A percentile compares a stretch with the other conserved stretches of the same genome.
phyloP scores from a whole-genome alignment of 2,888 invertebrate species.

The Coenonympha glycerion region DNA sequence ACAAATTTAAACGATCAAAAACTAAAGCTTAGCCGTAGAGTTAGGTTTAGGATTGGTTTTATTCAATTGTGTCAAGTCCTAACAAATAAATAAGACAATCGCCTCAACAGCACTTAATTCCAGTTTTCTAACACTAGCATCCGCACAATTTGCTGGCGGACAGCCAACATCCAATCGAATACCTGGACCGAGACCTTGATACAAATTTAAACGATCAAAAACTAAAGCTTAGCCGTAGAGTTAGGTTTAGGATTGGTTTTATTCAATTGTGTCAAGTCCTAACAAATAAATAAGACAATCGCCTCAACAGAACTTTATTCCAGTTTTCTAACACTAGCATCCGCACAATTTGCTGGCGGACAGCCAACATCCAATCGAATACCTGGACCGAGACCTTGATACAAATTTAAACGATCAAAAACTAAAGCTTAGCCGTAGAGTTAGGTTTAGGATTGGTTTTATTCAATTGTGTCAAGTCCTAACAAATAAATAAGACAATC shows the following conservation, averaged over 20 bases:
- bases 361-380: conserved; percentile 26
- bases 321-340: conserved; percentile 4
- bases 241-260: background rate
- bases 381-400: background rate
- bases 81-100: conserved; percentile 4
- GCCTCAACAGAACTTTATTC: conserved; percentile 12
- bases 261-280: conserved; percentile 1
- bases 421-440: no score
- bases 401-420: no score
- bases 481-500: conserved; percentile 4
- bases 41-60: background rate
- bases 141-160: conserved; percentile 22
- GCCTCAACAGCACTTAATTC: conserved; percentile 12
- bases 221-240: no score
- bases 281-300: conserved; percentile 4
- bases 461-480: conserved; percentile 1
- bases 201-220: no score
- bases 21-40: background rate
- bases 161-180: conserved; percentile 26
- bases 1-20: conserved; percentile 10
- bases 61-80: conserved; percentile 1
- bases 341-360: conserved; percentile 22
- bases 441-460: background rate
- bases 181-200: background rate
- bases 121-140: conserved; percentile 4